Evolutionary conservation across 2,113 vertebrate species (phyloP).

Genomic region (Crocuta crocuta): DNA sequence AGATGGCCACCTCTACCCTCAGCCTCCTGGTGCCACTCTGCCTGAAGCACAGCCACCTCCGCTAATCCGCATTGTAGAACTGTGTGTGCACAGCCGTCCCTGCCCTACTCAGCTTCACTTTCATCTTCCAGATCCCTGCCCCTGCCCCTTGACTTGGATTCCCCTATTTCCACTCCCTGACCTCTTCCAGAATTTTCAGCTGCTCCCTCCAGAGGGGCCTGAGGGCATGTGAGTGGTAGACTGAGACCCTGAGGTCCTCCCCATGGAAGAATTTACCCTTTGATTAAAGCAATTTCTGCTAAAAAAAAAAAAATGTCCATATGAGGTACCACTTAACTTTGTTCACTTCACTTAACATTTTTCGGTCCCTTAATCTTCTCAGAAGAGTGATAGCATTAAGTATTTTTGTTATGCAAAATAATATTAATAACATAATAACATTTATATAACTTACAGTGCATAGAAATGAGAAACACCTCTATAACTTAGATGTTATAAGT

Average conservation of each 20-base stretch:
- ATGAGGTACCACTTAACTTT: background rate
- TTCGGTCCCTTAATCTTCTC: background rate
- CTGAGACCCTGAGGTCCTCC: background rate
- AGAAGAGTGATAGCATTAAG: background rate
- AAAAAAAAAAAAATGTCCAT: too few species aligned
- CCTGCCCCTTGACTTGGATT: background rate
- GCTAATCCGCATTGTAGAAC: conserved; percentile 1
- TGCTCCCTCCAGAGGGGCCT: conserved; percentile 68
- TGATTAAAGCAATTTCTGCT: conserved; percentile 79
- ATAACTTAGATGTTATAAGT: background rate
- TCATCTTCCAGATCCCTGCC: background rate
- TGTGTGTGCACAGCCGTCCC: background rate
- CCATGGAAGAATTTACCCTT: conserved; percentile 64
- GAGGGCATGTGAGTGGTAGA: background rate
- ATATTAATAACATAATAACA: background rate
- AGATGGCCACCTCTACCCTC: background rate
- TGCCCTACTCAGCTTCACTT: background rate
- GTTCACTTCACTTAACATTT: background rate
- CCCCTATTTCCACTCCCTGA: background rate
- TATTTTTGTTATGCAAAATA: background rate
- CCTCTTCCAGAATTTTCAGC: conserved; percentile 28
- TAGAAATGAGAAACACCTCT: background rate
- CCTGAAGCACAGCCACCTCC: background rate
- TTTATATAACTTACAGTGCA: background rate
- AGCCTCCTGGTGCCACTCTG: background rate